These are phyloP conservation scores for Thelaira solivaga DNA, from an alignment of 2,888 invertebrate species.

Conservation along the genomic window DNA sequence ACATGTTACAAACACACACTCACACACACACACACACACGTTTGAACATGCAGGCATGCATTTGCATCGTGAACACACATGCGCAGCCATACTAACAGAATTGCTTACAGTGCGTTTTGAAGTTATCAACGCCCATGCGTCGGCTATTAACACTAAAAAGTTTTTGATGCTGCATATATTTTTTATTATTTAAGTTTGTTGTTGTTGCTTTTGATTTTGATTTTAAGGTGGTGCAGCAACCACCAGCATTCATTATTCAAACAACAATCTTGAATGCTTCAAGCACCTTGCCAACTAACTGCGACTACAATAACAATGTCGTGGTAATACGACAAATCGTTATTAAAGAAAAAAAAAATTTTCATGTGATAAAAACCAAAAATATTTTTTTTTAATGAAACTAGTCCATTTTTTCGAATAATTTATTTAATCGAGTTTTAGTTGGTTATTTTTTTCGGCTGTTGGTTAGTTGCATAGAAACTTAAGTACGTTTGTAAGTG, in stretches of 20 bases:
- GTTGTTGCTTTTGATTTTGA: background rate
- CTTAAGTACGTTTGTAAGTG: too few species aligned
- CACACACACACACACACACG: background rate
- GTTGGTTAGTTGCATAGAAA: too few species aligned
- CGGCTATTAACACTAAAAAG: slow-evolving; percentile 59
- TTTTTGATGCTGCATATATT: slow-evolving; percentile 57
- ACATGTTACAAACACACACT: background rate
- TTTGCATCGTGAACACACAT: background rate
- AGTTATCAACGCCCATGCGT: slow-evolving; percentile 60
- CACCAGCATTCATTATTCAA: slow-evolving; percentile 43
- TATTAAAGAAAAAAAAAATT: background rate
- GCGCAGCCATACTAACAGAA: background rate
- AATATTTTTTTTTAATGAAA: slow-evolving; percentile 29
- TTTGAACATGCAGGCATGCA: too few species aligned
- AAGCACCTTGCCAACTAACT: slow-evolving; percentile 56
- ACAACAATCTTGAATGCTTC: slow-evolving; percentile 41
- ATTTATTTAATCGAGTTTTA: slow-evolving; percentile 44
- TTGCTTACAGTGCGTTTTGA: slow-evolving; percentile 22
- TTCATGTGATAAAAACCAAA: slow-evolving; percentile 27
- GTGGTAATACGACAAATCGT: slow-evolving; percentile 32
- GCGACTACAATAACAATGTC: slow-evolving; percentile 15
- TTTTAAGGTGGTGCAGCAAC: slow-evolving; percentile 55
- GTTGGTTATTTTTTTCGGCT: slow-evolving; percentile 2
- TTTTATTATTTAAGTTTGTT: slow-evolving; percentile 5
- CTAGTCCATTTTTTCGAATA: slow-evolving; percentile 42